Base-by-base conservation (phyloP, 1,140 invertebrate species). In the Habropoda laboriosa region DNA sequence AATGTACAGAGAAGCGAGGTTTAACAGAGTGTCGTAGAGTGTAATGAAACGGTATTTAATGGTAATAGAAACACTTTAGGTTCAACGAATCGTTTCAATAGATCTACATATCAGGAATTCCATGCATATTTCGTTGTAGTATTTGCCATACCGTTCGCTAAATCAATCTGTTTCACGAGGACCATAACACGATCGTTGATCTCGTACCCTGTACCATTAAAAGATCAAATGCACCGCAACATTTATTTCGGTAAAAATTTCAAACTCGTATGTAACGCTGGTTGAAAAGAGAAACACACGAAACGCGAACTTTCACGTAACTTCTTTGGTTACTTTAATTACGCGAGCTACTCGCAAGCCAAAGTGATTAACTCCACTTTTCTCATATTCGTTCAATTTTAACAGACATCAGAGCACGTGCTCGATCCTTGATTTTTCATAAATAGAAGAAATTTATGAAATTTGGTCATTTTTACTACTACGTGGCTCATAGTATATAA, bases 101-200 rank as follows among this genome's bases (percentile, higher is more conserved):
- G 24, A 51, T 45, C 21, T 32, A 60, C 21, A 35, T 60, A 72
- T 61, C 30, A 21, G 21, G 32, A 74, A 64, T 64, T 64, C 72
- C 72, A 64, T 24, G 35, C 47, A 35, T 10, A 5, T 32, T 51
- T 63, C 24, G 72, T 64, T 24, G 72, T 40, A 64, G 40, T n/a
- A 35, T 51, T 74, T 38, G 18, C 24, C 16, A 1, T 49, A 21
- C 45, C 45, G n/a, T 51, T 47, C 24, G 40, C 18, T 49, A 35
- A 64, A 64, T 51, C 58, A 80, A 72, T 53, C 40, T 64, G n/a
- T 45, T 80, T 49, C 8, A 21, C 32, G 40, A 45, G 40, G n/a
- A 1, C 63, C 49, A 42, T 66, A 60, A 49, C 70, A 66, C 80
- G 55, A 49, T 72, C 80, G 55, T 78, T 82, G 81, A 83, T 82